Conservation (phyloP, 2,888 invertebrate genomes). For the Oeneis ivallda region DNA sequence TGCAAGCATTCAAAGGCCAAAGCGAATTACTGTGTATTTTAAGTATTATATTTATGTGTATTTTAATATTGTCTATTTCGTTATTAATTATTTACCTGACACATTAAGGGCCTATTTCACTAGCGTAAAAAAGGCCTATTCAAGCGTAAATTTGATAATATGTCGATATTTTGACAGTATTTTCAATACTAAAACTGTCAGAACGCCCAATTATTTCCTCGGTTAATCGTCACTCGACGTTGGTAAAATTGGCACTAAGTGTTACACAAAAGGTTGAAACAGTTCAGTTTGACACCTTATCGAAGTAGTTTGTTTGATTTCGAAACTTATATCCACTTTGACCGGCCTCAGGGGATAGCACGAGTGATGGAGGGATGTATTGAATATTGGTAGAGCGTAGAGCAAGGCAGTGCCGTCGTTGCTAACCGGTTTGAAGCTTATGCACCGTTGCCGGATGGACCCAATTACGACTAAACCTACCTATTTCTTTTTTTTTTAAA, state of each 20-base stretch:
- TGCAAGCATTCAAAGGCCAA: slow-evolving; percentile 17
- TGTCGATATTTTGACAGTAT: too few relatives aligned
- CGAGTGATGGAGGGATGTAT: not conserved
- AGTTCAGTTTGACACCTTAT: not conserved
- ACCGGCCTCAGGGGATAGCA: not conserved
- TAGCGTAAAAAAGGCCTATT: too few relatives aligned
- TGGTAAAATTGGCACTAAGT: too few relatives aligned
- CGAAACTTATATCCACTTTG: not conserved
- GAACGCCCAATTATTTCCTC: too few relatives aligned
- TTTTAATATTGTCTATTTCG: not conserved
- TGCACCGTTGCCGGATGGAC: slow-evolving; percentile 54
- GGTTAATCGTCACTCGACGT: too few relatives aligned
- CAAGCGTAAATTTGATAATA: too few relatives aligned
- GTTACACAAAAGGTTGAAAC: not conserved
- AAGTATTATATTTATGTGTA: not conserved
- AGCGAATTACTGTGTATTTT: slow-evolving; percentile 11
- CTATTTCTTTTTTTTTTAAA: slow-evolving; percentile 51
- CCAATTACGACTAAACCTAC: slow-evolving; percentile 59
- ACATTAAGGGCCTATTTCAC: too few relatives aligned
- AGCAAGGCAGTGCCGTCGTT: not conserved
- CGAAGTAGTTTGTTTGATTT: not conserved
- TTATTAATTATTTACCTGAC: too few relatives aligned
- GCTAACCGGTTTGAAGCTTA: slow-evolving; percentile 50
- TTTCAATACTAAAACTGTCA: too few relatives aligned
- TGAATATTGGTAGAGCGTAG: not conserved